A percentile compares a stretch with the other conserved stretches of the same genome.
Conservation (phyloP, 2,113 vertebrate species). For the Leptodactylus fuscus region DNA sequence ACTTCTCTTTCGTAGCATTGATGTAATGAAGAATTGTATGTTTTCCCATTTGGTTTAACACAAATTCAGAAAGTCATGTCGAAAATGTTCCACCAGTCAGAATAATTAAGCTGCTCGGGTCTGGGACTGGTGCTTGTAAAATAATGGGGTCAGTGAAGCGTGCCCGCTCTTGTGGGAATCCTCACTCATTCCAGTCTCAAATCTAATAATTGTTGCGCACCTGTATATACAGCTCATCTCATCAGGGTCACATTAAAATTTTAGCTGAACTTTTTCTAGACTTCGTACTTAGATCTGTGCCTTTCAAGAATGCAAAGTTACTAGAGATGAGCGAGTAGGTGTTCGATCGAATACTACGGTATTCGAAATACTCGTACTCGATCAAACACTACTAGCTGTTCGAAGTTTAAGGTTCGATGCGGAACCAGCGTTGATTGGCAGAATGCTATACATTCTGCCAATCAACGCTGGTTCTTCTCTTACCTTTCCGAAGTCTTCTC, state of each 20-base stretch:
- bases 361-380: no score
- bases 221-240: slow-evolving; percentile 66
- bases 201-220: slow-evolving; percentile 80
- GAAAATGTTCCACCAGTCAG: slow-evolving; percentile 75
- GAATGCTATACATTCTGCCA: no score
- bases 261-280: slow-evolving; percentile 63
- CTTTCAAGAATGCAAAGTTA: no score
- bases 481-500: no score
- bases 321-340: no score
- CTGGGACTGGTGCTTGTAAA: slow-evolving; percentile 72
- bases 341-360: no score
- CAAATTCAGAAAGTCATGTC: slow-evolving; percentile 72
- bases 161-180: slow-evolving; percentile 75
- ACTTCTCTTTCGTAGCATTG: slow-evolving; percentile 60
- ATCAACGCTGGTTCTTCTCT: no score
- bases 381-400: no score
- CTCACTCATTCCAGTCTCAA: slow-evolving; percentile 76
- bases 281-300: background rate
- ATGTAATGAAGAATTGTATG: slow-evolving; percentile 66
- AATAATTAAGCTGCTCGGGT: slow-evolving; percentile 81
- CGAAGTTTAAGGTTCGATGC: no score
- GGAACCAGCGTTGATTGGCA: no score
- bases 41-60: slow-evolving; percentile 72
- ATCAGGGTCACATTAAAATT: slow-evolving; percentile 69
- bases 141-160: slow-evolving; percentile 76